Conservation (phyloP, 2,888 invertebrate species). For the Trypoxylon attenuatum region DNA sequence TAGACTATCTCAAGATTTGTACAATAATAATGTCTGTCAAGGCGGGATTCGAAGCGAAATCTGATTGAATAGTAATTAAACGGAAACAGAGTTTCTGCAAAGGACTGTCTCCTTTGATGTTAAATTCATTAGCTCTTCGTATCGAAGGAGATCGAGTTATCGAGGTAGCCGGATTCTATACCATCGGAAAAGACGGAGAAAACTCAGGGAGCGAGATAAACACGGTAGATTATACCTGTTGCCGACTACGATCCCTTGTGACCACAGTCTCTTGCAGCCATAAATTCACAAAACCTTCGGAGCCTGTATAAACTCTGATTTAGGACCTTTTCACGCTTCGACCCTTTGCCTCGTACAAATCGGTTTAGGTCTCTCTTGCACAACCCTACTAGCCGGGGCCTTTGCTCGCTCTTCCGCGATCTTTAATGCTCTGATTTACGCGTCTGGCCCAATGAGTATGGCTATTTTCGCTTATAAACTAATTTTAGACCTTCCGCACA, state of each 20-base stretch:
- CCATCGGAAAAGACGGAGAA: conserved; percentile 36
- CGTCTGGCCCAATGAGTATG: not conserved
- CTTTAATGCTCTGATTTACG: conserved; percentile 17
- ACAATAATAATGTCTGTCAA: too few species aligned
- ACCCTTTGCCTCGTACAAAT: conserved; percentile 46
- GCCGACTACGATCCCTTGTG: conserved; percentile 37
- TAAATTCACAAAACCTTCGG: conserved; percentile 50
- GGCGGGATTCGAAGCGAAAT: too few species aligned
- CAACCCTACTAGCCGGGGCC: conserved; percentile 17
- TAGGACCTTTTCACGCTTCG: conserved; percentile 43
- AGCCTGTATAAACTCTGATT: conserved; percentile 47
- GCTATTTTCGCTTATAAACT: not conserved
- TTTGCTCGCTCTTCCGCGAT: conserved; percentile 16
- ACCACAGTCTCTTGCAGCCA: conserved; percentile 26
- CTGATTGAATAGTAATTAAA: too few species aligned
- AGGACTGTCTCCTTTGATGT: conserved; percentile 1
- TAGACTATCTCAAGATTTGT: too few species aligned
- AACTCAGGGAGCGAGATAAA: conserved; percentile 43
- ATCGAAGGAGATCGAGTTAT: conserved; percentile 34
- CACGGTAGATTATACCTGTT: conserved; percentile 49
- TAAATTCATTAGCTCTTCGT: conserved; percentile 4
- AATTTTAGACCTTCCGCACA: not conserved
- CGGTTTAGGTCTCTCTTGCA: conserved; percentile 39
- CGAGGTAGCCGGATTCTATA: conserved; percentile 8
- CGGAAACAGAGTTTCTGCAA: too few species aligned